These are phyloP conservation scores for Melanotaenia parkinsoni DNA, from an alignment of 2,797 vertebrate species.

Conservation along the genomic window DNA sequence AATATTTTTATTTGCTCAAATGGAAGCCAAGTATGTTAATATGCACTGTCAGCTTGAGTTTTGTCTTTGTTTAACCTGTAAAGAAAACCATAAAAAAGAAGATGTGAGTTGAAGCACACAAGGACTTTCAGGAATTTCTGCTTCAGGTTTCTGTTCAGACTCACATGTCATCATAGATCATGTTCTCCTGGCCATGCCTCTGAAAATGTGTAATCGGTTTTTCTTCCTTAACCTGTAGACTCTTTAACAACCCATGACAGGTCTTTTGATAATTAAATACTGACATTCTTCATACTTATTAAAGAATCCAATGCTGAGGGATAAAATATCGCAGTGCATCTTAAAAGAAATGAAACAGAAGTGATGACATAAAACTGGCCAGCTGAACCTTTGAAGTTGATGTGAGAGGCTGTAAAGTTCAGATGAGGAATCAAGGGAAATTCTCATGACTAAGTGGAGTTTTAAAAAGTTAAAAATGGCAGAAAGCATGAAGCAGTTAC, in stretches of 20 bases:
- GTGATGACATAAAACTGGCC: not conserved
- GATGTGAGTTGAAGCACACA: slow-evolving; percentile 30
- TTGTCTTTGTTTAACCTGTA: not conserved
- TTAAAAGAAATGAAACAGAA: not conserved
- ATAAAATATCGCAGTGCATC: not conserved
- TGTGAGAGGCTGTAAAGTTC: no score
- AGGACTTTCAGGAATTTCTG: slow-evolving; percentile 44
- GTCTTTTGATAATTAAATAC: not conserved
- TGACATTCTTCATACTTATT: not conserved
- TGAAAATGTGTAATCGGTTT: not conserved
- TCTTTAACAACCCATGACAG: not conserved
- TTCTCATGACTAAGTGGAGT: not conserved
- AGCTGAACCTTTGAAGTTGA: not conserved
- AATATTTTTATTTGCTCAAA: no score
- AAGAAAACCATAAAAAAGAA: not conserved
- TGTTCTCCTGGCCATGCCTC: not conserved
- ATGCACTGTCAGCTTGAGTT: no score
- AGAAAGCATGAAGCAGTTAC: not conserved
- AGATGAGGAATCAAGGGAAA: no score
- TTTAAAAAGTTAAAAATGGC: not conserved
- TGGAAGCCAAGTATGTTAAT: no score
- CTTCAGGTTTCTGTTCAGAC: slow-evolving; percentile 46
- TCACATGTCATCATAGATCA: slow-evolving; percentile 21
- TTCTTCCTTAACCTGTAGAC: not conserved
- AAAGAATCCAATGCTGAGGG: not conserved